phyloP scores from a whole-genome alignment of 2,113 vertebrate species.

The Xiphorhynchus elegans region DNA sequence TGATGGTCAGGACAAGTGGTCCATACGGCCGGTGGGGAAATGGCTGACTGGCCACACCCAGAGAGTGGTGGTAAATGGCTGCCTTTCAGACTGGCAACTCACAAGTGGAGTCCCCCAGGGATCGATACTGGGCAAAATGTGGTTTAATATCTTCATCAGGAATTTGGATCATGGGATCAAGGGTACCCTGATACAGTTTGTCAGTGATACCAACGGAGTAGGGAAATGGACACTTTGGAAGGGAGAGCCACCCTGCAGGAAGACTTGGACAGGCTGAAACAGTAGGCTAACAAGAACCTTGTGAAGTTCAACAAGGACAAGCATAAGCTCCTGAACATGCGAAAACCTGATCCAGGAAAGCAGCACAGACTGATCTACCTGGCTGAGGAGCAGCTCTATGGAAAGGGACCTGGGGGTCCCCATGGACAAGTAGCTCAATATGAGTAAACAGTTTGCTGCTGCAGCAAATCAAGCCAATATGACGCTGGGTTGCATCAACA shows the following conservation, averaged over 20 bases:
- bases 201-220: background rate
- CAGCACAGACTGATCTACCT: background rate
- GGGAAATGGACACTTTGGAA: background rate
- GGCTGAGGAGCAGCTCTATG: background rate
- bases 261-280: background rate
- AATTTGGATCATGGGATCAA: background rate
- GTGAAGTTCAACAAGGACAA: background rate
- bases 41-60: background rate
- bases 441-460: background rate
- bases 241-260: background rate
- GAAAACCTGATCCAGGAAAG: background rate
- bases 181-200: background rate
- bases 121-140: rapidly evolving
- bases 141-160: background rate
- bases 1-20: background rate
- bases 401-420: background rate
- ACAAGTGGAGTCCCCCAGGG: background rate
- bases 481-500: background rate
- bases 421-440: background rate
- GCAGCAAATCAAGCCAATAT: background rate
- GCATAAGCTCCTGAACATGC: background rate
- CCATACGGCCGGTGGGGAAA: background rate
- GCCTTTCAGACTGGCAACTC: background rate
- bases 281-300: background rate
- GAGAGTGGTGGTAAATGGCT: background rate